Percentiles rank a stretch among this genome's conserved stretches.
Conservation (phyloP, 2,113 vertebrate species). For the Callaeas wilsoni region DNA sequence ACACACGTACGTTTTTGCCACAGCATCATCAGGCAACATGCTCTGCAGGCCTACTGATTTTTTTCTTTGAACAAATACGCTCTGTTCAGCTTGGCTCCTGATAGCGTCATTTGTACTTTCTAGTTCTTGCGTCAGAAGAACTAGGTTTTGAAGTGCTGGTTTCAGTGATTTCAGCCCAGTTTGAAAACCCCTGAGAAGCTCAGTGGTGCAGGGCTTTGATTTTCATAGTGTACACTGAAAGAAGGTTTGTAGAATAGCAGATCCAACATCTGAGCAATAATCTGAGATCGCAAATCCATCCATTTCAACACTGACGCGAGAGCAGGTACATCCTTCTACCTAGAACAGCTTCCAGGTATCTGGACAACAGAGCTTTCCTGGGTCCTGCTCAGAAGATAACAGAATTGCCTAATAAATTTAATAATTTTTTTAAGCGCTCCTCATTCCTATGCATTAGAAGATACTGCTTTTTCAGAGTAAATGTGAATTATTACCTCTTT, state of each 20-base stretch:
- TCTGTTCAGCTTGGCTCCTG: neutral
- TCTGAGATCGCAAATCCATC: neutral
- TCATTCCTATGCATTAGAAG: neutral
- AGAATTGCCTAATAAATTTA: neutral
- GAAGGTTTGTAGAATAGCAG: neutral
- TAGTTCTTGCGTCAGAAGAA: neutral
- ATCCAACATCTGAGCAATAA: neutral
- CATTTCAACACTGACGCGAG: neutral
- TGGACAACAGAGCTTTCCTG: neutral
- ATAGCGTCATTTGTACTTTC: neutral
- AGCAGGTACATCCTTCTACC: neutral
- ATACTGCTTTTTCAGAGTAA: neutral
- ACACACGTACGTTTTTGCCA: accelerated
- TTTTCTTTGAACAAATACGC: neutral
- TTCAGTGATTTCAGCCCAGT: neutral
- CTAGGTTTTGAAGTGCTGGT: neutral
- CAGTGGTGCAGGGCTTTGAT: neutral
- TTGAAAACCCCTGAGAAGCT: neutral
- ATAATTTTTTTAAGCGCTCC: neutral
- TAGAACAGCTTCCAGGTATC: neutral
- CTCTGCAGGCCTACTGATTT: neutral
- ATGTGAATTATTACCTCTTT: neutral
- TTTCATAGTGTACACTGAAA: neutral
- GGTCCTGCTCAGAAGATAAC: neutral
- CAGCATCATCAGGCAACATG: neutral